Evolutionary conservation across 37 sponge, comb jelly and placozoan species (phyloP).

Genomic region (Hormiphora californensis): DNA sequence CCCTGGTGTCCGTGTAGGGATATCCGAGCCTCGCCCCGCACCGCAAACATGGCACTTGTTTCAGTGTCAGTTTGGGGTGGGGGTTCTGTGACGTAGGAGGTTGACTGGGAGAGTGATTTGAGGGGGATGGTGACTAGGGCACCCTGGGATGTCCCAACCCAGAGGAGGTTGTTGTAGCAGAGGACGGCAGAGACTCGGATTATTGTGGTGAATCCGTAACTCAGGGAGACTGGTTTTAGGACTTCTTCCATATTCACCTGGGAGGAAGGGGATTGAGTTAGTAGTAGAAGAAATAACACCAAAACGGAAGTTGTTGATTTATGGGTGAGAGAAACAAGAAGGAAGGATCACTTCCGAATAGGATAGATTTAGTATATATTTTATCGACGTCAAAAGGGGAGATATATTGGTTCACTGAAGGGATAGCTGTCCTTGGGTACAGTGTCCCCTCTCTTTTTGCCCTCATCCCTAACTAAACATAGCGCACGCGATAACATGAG

Average conservation of each 20-base stretch:
- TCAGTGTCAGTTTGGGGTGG: background rate
- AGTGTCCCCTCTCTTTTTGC: no score
- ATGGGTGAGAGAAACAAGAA: no score
- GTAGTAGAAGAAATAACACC: no score
- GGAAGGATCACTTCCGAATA: no score
- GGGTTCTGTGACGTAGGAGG: slow-evolving; percentile 31
- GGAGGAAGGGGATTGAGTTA: no score
- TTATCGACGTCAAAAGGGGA: no score
- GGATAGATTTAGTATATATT: no score
- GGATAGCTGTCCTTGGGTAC: no score
- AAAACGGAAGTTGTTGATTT: no score
- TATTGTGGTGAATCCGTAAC: slow-evolving; percentile 30
- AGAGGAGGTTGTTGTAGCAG: slow-evolving; percentile 29
- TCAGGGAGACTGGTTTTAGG: slow-evolving; percentile 23
- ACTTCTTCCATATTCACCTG: slow-evolving; percentile 53
- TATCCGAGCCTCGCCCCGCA: slow-evolving; percentile 26
- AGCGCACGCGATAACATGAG: no score
- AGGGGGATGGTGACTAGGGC: slow-evolving; percentile 50
- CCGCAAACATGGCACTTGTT: slow-evolving; percentile 34
- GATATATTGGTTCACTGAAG: no score
- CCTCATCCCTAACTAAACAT: no score
- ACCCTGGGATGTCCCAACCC: slow-evolving; percentile 33
- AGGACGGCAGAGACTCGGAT: slow-evolving; percentile 44
- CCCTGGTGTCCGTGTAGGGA: slow-evolving; percentile 53
- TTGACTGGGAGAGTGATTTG: background rate